Conservation (phyloP, 2,113 vertebrate genomes). For the Tricholaema leucomelas region DNA sequence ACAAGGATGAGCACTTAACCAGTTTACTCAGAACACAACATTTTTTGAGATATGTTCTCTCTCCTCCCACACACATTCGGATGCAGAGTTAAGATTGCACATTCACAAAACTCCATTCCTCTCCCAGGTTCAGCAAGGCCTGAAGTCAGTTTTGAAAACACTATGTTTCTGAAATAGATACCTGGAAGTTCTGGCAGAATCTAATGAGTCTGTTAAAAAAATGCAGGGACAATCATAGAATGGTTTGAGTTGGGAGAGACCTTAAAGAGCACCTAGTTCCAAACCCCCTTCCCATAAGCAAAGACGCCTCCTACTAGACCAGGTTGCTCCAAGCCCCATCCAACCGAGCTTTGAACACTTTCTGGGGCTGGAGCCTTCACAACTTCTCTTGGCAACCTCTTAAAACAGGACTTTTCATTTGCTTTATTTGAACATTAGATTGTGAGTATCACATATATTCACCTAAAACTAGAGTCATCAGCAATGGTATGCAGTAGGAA, state of each 20-base stretch:
- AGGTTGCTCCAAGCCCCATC: too few relatives aligned
- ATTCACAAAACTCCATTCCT: neutral
- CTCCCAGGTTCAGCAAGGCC: neutral
- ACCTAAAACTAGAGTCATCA: neutral
- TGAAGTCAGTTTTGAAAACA: neutral
- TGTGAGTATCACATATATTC: neutral
- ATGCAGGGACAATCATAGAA: neutral
- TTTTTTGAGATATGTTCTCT: neutral
- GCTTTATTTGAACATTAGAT: neutral
- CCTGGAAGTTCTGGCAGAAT: neutral
- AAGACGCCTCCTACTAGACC: too few relatives aligned
- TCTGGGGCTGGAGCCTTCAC: too few relatives aligned
- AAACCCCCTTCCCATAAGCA: too few relatives aligned
- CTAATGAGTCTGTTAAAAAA: neutral
- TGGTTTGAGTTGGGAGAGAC: too few relatives aligned
- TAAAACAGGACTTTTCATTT: neutral
- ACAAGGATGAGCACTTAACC: neutral
- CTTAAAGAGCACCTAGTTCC: too few relatives aligned
- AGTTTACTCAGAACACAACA: neutral
- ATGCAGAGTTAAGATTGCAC: neutral
- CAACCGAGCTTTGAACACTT: too few relatives aligned
- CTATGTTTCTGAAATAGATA: neutral
- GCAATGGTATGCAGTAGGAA: neutral
- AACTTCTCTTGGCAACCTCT: too few relatives aligned
- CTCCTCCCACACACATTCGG: neutral